phyloP scores from a whole-genome alignment of 1,140 invertebrate genomes.

The Ditylenchus dipsaci region DNA sequence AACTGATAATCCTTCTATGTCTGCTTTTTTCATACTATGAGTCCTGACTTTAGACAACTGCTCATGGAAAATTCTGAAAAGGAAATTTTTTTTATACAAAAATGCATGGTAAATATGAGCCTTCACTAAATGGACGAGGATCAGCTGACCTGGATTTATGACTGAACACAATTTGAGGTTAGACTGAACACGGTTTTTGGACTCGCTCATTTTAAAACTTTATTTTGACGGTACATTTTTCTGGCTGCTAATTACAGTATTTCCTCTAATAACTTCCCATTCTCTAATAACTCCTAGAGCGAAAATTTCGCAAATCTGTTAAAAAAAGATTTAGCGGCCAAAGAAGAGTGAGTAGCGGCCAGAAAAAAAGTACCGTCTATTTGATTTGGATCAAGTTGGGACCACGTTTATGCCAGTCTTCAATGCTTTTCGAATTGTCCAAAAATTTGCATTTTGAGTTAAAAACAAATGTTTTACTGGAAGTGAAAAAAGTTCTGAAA shows the following conservation, averaged over 20 bases:
- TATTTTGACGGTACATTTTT: background rate
- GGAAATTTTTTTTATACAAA: background rate
- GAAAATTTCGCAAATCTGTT: too few relatives aligned
- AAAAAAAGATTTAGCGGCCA: too few relatives aligned
- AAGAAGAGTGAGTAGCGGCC: too few relatives aligned
- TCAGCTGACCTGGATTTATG: background rate
- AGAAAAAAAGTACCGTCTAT: too few relatives aligned
- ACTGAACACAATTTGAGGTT: background rate
- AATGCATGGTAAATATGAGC: background rate
- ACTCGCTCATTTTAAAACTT: background rate
- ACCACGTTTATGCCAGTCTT: too few relatives aligned
- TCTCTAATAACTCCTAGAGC: too few relatives aligned
- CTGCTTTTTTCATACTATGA: background rate
- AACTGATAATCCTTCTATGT: background rate
- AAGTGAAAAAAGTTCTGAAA: too few relatives aligned
- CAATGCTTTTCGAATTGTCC: too few relatives aligned
- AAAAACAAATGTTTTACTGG: too few relatives aligned
- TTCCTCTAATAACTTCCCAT: too few relatives aligned
- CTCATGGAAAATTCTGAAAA: conserved; percentile 14
- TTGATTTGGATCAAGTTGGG: too few relatives aligned
- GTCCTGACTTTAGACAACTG: conserved; percentile 5
- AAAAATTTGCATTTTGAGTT: too few relatives aligned
- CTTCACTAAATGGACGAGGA: background rate
- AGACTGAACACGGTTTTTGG: background rate
- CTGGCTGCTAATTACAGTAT: background rate